Percentiles rank a stretch among this genome's conserved stretches.
These are phyloP conservation scores for Leptonema lineaticorne DNA, from an alignment of 1,140 invertebrate species.

Conservation along the genomic window DNA sequence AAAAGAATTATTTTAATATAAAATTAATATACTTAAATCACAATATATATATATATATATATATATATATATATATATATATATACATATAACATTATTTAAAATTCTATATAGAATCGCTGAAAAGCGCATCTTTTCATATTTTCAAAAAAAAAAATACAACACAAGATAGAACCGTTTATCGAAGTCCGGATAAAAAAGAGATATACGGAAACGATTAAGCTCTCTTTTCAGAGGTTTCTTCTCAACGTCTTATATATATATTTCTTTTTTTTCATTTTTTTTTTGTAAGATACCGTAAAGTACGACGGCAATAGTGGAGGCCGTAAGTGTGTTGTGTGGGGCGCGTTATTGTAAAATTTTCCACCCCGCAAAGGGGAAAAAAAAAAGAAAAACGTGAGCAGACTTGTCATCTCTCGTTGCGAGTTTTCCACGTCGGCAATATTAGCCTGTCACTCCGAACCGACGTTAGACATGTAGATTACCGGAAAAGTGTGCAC, in stretches of 20 bases:
- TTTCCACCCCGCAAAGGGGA: background rate
- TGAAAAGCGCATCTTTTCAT: too few relatives aligned
- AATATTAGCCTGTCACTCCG: constrained; percentile 17
- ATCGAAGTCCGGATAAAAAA: too few relatives aligned
- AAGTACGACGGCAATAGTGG: too few relatives aligned
- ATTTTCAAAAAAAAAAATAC: too few relatives aligned
- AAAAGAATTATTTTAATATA: too few relatives aligned
- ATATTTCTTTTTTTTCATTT: too few relatives aligned
- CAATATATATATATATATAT: background rate
- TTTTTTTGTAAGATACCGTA: background rate
- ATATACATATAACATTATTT: background rate
- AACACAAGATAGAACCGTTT: too few relatives aligned
- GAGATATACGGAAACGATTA: background rate
- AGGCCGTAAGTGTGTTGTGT: too few relatives aligned
- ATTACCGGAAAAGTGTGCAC: constrained; percentile 22
- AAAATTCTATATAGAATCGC: background rate
- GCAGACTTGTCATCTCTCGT: constrained; percentile 11
- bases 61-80: background rate
- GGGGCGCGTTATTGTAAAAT: background rate
- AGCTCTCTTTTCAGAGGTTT: background rate
- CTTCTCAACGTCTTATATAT: too few relatives aligned
- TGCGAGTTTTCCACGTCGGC: background rate
- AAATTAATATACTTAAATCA: too few relatives aligned
- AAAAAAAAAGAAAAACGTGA: constrained; percentile 5
- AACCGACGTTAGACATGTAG: constrained; percentile 9